phyloP scores from a whole-genome alignment of 2,113 vertebrate genomes.

The Leucopsar rothschildi region DNA sequence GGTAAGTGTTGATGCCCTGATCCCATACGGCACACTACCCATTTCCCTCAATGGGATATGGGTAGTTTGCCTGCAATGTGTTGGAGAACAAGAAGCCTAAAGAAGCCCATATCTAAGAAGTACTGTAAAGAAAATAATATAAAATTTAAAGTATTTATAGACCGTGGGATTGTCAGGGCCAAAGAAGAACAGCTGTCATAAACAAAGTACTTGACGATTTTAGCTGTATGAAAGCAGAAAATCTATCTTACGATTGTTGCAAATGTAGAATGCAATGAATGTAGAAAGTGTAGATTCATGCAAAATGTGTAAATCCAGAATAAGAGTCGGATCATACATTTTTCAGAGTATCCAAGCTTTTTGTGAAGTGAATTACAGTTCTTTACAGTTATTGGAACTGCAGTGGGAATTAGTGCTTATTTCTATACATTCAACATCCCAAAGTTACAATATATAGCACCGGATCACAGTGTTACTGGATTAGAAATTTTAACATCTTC shows the following conservation, averaged over 20 bases:
- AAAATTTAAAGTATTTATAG: not conserved
- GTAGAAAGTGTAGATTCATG: not conserved
- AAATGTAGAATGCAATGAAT: not conserved
- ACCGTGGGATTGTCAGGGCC: not conserved
- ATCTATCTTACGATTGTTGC: not conserved
- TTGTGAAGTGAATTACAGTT: not conserved
- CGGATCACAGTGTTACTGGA: not conserved
- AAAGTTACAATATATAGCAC: not conserved
- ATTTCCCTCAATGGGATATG: not conserved
- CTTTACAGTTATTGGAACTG: not conserved
- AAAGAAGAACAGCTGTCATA: not conserved
- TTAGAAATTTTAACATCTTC: not conserved
- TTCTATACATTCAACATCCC: not conserved
- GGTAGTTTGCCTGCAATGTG: not conserved
- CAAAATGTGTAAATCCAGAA: not conserved
- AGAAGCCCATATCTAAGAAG: not conserved
- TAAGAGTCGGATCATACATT: not conserved
- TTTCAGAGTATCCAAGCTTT: not conserved
- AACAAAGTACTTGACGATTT: not conserved
- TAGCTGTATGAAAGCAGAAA: not conserved
- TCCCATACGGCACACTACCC: accelerated
- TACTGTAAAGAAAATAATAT: not conserved
- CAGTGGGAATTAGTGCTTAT: not conserved
- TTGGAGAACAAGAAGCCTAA: not conserved
- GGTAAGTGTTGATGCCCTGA: not conserved